Conservation (phyloP, 2,888 invertebrate genomes). For the Lithophane semibrunnea region DNA sequence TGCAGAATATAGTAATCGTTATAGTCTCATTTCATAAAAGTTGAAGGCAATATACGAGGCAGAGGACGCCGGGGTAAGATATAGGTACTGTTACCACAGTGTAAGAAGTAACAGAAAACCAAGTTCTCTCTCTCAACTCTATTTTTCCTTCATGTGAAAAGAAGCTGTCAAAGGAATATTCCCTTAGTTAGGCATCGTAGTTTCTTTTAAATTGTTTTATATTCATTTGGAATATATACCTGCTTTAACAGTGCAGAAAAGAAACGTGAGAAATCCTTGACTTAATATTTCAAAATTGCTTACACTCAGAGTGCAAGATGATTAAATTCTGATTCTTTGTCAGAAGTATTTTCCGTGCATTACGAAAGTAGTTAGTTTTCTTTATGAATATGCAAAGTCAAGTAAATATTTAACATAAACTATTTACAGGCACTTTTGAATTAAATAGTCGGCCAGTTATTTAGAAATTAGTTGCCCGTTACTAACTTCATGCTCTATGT, state of each 20-base stretch:
- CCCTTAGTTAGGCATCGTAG: neutral
- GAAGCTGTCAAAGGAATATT: neutral
- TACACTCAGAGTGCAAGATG: neutral
- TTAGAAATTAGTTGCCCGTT: neutral
- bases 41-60: conserved; percentile 52
- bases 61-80: conserved; percentile 1
- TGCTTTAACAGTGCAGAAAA: no score
- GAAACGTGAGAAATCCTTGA: neutral
- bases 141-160: neutral
- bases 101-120: neutral
- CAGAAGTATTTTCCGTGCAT: neutral
- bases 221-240: no score
- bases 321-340: neutral
- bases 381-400: neutral
- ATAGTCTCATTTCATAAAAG: conserved; percentile 51
- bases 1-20: conserved; percentile 40
- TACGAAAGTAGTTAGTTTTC: neutral
- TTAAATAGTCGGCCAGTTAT: neutral
- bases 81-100: neutral
- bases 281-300: neutral
- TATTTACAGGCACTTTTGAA: neutral
- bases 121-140: neutral
- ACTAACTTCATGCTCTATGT: neutral
- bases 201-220: no score
- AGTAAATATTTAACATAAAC: neutral